These are phyloP conservation scores for Lepidurus arcticus DNA, from an alignment of 1,140 invertebrate species.

Conservation along the genomic window DNA sequence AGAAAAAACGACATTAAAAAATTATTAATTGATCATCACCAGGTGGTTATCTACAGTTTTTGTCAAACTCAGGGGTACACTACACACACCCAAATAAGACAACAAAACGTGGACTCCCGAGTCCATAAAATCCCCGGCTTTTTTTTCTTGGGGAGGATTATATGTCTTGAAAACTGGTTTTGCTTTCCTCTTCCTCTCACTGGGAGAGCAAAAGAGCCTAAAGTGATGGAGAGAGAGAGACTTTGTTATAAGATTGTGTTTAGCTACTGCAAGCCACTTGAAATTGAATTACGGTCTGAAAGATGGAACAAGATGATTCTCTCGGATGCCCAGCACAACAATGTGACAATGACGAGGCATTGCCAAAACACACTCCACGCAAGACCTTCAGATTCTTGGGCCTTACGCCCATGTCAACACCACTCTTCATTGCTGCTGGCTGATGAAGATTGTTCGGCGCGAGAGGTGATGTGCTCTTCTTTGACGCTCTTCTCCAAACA, in stretches of 20 bases:
- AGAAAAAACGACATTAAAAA: neutral
- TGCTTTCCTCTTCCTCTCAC: neutral
- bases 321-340: neutral
- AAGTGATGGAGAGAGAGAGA: neutral
- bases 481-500: no score
- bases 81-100: neutral
- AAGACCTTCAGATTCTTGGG: slow-evolving; percentile 9
- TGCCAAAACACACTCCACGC: neutral
- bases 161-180: neutral
- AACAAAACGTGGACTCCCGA: neutral
- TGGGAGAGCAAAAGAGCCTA: neutral
- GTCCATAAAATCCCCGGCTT: neutral
- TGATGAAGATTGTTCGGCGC: slow-evolving; percentile 18
- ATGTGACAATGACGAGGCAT: neutral
- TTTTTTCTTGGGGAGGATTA: neutral
- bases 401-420: neutral
- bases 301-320: neutral
- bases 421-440: slow-evolving; percentile 12
- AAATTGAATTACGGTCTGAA: slow-evolving; percentile 9
- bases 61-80: neutral
- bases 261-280: slow-evolving; percentile 6
- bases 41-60: neutral
- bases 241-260: neutral
- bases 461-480: slow-evolving; percentile 1
- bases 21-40: neutral